Evolutionary conservation across 2,888 invertebrate species (phyloP), one percentile per base, ranked within the genome.

Genomic region (Leptinotarsa haldemani): DNA sequence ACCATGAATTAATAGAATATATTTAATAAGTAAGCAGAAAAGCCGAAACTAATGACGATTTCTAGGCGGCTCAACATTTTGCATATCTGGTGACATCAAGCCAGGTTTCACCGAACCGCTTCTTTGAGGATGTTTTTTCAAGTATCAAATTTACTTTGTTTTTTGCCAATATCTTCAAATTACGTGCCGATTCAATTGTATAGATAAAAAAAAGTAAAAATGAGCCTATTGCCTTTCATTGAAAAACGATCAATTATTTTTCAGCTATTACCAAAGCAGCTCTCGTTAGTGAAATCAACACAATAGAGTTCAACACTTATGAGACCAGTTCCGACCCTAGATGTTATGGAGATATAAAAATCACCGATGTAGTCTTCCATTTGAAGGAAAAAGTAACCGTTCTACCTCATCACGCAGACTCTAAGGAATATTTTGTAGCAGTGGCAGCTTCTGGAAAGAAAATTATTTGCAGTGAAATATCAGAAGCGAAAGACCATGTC

Each of bases 391-490:
- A 56, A 16, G 65, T 68, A 7, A 68, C 58, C 47, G 61, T 70
- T 18, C 18, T 20, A 22, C 56, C 50, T 12, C 71, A 53, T 53
- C 74, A 71, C 9, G 16, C 63, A 22, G 72, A 74, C 40, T 71
- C 66, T 22, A 68, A 61, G 30, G 80, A 80, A 68, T 65, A 78
- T 70, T 81, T 80, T 69, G 74, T 82, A 5, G 64, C 77, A 1
- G 69, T 82, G 2, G 20, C 79, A 4, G 77, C 73, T 18, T 74
- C 78, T 56, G 81, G 80, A 48, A 78, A 66, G 69, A 76, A 71
- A 25, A 80, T 82, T 13, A 61, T 79, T 40, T 69, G 79, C 16
- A 81, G 80, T 64, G 77, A 79, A 63, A 72, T 82, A 15, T 46
- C 79, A 1, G 66, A 52, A 40, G 74, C 67, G 5, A 74, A 65